Evolutionary conservation across 92 coral and sea anemone genomes (phyloP), one percentile per base, ranked within the genome.

Genomic region (Heliopora coerulea): DNA sequence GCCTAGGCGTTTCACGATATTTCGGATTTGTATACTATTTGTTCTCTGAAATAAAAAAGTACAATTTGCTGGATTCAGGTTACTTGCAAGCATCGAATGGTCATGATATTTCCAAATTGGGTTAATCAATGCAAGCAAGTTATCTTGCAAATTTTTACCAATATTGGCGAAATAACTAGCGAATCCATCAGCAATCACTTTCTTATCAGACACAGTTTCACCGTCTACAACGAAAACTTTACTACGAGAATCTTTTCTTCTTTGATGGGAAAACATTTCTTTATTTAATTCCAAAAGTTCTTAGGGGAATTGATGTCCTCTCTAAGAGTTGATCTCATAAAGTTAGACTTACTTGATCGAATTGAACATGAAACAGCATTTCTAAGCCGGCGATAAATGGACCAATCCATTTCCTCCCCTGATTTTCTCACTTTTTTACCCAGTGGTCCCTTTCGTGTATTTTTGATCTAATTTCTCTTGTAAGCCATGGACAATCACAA

Each of bases 201-300:
- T 65, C 72, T 6, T 21, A 1, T 65, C 9, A 1, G 74, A 67
- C 37, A 59, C 46, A 44, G 17, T 15, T 0, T 67, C 24, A 2
- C 59, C 59, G 27, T 67, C 59, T 19, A 67, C 11, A 26, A 44
- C 24, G n/a, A 44, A 44, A 3, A 48, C 59, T 67, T 67, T 67
- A 25, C 28, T 31, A 35, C 32, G 4, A 20, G 13, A 1, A 29
- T 26, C 72, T 20, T 21, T 65, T 23, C 30, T 27, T 17, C 74
- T 26, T 67, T 44, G 21, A 59, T 67, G 23, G 74, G 74, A 17
- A 67, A 67, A 24, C 74, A 67, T 26, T 67, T 44, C 74, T 42
- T 67, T 23, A 67, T 67, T 25, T 67, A 59, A 4, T 46, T 27
- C 74, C 74, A 67, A 29, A 44, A 67, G 25, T 67, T 44, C 32